A percentile compares a stretch with the other conserved stretches of the same genome.
Conservation (phyloP, 1,140 invertebrate species). For the Melitaea cinxia region DNA sequence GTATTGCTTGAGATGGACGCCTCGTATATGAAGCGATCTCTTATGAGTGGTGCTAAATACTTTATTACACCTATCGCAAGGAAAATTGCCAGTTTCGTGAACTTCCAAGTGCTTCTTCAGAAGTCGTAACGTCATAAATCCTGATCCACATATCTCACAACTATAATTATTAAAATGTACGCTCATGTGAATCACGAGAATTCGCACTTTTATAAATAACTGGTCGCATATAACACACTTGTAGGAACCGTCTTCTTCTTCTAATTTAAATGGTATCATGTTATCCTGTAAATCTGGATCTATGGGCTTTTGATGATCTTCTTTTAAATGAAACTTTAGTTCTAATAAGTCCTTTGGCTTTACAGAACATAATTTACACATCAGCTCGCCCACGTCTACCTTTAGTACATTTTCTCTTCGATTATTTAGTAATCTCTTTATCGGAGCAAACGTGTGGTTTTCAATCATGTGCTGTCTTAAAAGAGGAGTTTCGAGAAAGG, state of each 20-base stretch:
- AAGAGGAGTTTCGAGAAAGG: conserved; percentile 57
- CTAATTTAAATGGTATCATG: conserved; percentile 69
- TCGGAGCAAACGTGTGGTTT: conserved; percentile 54
- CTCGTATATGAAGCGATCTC: conserved; percentile 61
- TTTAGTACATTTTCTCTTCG: conserved; percentile 65
- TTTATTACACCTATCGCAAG: conserved; percentile 69
- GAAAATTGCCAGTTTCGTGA: conserved; percentile 76
- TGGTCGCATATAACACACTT: conserved; percentile 83
- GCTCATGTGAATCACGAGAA: conserved; percentile 75
- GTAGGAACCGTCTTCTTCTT: conserved; percentile 49
- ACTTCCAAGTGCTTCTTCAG: conserved; percentile 80
- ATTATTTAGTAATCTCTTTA: conserved; percentile 69
- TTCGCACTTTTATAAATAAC: conserved; percentile 79
- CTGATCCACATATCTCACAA: conserved; percentile 80
- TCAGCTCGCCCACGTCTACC: conserved; percentile 64
- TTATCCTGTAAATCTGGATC: conserved; percentile 66
- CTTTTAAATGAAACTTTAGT: conserved; percentile 63
- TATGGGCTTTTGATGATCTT: conserved; percentile 61
- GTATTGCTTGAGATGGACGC: conserved; percentile 70
- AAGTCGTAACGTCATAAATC: conserved; percentile 79
- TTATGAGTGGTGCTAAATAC: conserved; percentile 69
- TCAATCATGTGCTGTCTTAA: conserved; percentile 63
- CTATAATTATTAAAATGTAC: conserved; percentile 76
- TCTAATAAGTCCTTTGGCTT: conserved; percentile 49
- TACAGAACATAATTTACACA: conserved; percentile 58